Conservation (phyloP, 2,888 invertebrate species). For the Linnaemya vulpina region DNA sequence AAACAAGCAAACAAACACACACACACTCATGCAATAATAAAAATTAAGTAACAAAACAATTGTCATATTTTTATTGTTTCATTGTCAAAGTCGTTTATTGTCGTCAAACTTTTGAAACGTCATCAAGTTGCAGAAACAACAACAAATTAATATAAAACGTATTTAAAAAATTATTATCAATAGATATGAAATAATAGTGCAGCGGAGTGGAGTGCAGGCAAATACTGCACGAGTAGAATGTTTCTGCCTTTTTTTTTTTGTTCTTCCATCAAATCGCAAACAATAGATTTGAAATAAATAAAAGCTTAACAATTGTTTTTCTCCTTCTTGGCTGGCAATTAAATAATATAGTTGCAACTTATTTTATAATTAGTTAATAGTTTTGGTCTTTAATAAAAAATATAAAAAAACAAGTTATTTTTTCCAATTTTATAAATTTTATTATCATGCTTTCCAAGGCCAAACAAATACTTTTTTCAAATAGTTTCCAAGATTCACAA, state of each 20-base stretch:
- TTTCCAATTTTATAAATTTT: no score
- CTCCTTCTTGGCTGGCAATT: slow-evolving; percentile 13
- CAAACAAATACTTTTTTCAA: neutral
- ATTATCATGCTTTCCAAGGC: no score
- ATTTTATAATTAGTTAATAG: neutral
- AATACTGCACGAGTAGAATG: neutral
- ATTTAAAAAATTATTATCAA: slow-evolving; percentile 21
- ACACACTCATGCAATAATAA: neutral
- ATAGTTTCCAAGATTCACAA: no score
- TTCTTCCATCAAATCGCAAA: neutral
- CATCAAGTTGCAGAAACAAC: slow-evolving; percentile 69
- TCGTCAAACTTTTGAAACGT: slow-evolving; percentile 65
- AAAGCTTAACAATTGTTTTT: slow-evolving; percentile 3
- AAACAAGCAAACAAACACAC: no score
- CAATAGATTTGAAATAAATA: slow-evolving; percentile 22
- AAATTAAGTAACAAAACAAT: slow-evolving; percentile 44
- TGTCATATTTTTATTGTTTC: slow-evolving; percentile 64
- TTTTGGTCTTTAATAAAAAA: no score
- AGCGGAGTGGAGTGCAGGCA: slow-evolving; percentile 12
- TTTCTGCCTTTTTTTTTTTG: neutral
- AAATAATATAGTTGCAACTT: neutral
- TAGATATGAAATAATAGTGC: slow-evolving; percentile 42
- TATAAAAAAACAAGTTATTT: no score
- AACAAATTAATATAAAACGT: slow-evolving; percentile 12
- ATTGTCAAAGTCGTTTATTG: slow-evolving; percentile 76